Percentiles rank a stretch among this genome's conserved stretches.
Evolutionary conservation across 2,113 vertebrate genomes (phyloP).

Genomic region (Calidris pygmaea): DNA sequence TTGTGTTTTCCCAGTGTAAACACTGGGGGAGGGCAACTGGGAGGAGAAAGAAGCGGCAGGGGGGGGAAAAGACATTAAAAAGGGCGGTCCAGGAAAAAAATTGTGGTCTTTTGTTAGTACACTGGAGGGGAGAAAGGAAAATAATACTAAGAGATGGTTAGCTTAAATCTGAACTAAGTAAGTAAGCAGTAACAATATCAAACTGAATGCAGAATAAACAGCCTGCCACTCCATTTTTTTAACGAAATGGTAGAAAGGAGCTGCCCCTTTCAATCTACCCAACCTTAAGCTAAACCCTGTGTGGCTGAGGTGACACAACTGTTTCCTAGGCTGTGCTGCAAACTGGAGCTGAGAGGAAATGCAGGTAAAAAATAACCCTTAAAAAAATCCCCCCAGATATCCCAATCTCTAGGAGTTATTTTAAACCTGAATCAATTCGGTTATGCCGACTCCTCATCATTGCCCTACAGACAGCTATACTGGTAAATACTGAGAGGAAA

Average conservation of each 20-base stretch:
- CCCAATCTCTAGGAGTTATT: background rate
- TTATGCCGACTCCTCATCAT: background rate
- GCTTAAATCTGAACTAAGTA: background rate
- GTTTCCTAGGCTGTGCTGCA: background rate
- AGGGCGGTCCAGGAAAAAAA: background rate
- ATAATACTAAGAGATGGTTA: background rate
- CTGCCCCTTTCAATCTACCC: background rate
- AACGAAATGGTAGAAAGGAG: background rate
- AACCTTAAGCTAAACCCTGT: background rate
- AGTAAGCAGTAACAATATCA: background rate
- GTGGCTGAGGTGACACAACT: background rate
- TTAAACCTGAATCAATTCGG: background rate
- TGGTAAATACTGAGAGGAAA: background rate
- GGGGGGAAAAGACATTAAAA: background rate
- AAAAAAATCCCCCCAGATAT: background rate
- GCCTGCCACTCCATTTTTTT: background rate
- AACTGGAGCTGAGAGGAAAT: background rate
- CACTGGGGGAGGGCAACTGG: background rate
- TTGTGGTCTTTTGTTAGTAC: background rate
- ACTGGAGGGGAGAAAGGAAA: background rate
- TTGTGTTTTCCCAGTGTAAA: background rate
- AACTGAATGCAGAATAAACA: background rate
- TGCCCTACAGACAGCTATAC: background rate
- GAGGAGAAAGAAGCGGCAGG: background rate
- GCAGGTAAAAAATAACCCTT: background rate